Base-by-base conservation (phyloP, 2,888 invertebrate genomes). In the Andrena trimmerana region DNA sequence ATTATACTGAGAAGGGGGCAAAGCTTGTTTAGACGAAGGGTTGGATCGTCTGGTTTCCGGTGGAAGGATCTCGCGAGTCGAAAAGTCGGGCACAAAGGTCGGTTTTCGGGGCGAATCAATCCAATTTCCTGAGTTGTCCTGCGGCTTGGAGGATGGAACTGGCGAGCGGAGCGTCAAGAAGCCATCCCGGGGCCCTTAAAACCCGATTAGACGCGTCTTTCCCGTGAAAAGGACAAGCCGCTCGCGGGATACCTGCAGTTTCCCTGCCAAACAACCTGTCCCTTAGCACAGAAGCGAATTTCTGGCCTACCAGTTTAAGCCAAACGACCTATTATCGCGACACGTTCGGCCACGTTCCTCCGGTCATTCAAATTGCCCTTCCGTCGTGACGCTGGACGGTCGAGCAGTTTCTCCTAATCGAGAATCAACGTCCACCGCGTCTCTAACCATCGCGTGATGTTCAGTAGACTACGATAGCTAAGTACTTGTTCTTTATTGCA, bases 271-370 rank as follows among this genome's bases (percentile, higher is more conserved):
- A 87, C 88, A 91, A 91, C 89, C 87, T 90, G 89, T 79, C 85
- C 67, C 48, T 27, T 16, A 6, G 52, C 50, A 87, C 81, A 83
- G 81, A 85, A 78, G 72, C 71, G 70, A 86, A 84, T 83, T 82
- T 85, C 68, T 66, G 76, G 69, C 80, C 73, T 63, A 20, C 36
- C 8, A 65, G 80, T 83, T 79, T 92, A 92, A 93, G 90, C 92
- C 88, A 86, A 88, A 81, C 88, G 80, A 77, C 57, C 90, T 29
- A 92, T 93, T 93, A 92, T 93, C 86, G 82, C 52, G 88, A 69
- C 93, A 92, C 93, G 93, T 91, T 85, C 88, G 66, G 77, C 78
- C 83, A 85, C 83, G 78, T 69, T 78, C 76, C 74, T 69, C 20
- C 57, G 54, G 29, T 66, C 70, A 74, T 13, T 24, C 68, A 5